Evolutionary conservation across 2,113 vertebrate species (phyloP), one percentile per base, ranked within the genome.

Genomic region (Telmatochromis sp.): DNA sequence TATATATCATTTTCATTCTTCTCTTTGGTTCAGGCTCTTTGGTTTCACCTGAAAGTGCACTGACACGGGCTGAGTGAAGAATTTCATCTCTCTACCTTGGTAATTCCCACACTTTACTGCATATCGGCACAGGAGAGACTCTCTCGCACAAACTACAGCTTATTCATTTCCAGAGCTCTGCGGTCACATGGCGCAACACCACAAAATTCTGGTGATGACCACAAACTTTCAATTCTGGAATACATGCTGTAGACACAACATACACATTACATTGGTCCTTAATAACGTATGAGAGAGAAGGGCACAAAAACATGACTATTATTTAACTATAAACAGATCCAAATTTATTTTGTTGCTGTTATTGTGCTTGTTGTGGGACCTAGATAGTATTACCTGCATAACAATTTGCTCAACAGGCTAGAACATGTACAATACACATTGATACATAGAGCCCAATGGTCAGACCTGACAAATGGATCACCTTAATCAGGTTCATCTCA

Each of bases 31-130:
- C 84, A 23, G 49, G 85, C 79, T 86, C 82, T 92, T 87, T 85
- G 55, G 87, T 92, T 91, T 94, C 83, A 91, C 87, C 83, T 86
- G 60, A 79, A 81, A 88, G 94, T 88, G 84, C 55, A 81, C 35
- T 14, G 90, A 87, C 68, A 87, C 3, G 2, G 80, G 57, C 53
- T 82, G 87, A 85, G 84, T 15, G 37, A 85, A 82, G 51, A 85
- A 91, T 90, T 91, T 84, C 86, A 88, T 89, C 82, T 83, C 80
- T 31, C 17, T 42, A 85, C 75, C 85, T 78, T 90, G 75, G 78
- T 78, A 60, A 88, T 91, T 87, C 85, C 83, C 78, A 85, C 79
- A 89, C 84, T 90, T 93, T 88, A 91, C 55, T 42, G 55, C 37
- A 82, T 21, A 80, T 42, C 21, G 11, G 54, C 79, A 81, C 82